Evolutionary conservation across 2,888 invertebrate species (phyloP), one percentile per base, ranked within the genome.

Genomic region (Pharmacophagus antenor): DNA sequence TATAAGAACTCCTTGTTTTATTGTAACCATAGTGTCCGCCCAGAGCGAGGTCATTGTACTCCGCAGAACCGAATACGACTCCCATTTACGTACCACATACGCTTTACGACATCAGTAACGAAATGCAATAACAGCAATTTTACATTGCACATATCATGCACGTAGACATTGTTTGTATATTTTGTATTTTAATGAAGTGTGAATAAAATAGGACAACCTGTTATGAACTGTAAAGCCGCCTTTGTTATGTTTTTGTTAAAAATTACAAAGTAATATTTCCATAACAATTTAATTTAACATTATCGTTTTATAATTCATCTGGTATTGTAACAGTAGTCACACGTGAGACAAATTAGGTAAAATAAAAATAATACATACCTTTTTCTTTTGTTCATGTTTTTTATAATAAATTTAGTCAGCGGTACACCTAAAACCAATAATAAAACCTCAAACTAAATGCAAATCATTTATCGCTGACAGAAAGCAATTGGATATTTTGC

Each of bases 401-500:
- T 1, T 31, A 0, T 31, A 31, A 31, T 15, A 31, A 2, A 31
- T 31, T 10, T 12, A 31, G 0, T 12, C 12, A 31, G 12, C 10
- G 8, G 7, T 27, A 27, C 31, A 31, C 31, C 12, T 12, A 31
- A 6, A 17, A 42, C 17, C 3, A 15, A 17, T 42, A 42, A 42
- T 6, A 66, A 60, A 63, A 65, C 60, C 65, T 62, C 65, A 64
- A 64, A 62, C 64, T 48, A 65, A 68, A 72, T 67, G 65, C 67
- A 69, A 70, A 69, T 66, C 68, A 59, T 67, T 65, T 73, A 73
- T 72, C 69, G 76, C 79, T 79, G 76, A 73, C 70, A 67, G 64
- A 61, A 65, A 56, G 75, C 79, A 83, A 85, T 79, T 70, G 68
- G 80, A 81, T 70, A 75, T 70, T 65, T 67, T 67, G 68, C 67